Evolutionary conservation across 2,113 vertebrate species (phyloP).

Genomic region (Synodontis membranacea): DNA sequence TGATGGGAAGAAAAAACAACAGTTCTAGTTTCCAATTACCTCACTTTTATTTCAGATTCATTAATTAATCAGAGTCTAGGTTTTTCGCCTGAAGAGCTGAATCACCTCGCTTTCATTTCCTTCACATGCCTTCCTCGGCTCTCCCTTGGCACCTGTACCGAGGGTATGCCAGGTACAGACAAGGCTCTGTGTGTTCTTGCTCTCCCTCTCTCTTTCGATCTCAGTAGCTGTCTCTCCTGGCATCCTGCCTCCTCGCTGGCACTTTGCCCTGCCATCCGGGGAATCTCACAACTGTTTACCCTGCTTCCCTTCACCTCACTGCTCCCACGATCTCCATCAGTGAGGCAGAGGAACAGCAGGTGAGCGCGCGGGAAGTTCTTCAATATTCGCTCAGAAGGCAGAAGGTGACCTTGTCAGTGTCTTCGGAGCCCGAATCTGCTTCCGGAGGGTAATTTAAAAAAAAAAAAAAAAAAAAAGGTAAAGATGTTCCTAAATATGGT

Average conservation of each 20-base stretch:
- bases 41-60: neutral
- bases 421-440: neutral
- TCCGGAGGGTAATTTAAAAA: conserved; percentile 12
- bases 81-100: neutral
- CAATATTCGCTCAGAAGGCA: neutral
- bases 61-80: neutral
- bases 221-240: conserved; percentile 56
- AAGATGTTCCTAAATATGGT: conserved; percentile 22
- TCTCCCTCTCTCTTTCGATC: neutral
- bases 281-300: conserved; percentile 71
- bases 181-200: conserved; percentile 69
- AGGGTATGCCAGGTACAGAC: conserved; percentile 67
- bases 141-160: conserved; percentile 73
- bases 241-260: conserved; percentile 67
- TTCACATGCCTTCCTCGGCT: conserved; percentile 49
- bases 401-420: conserved; percentile 11
- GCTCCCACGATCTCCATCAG: conserved; percentile 27
- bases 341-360: conserved; percentile 13
- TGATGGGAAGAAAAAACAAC: neutral
- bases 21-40: neutral
- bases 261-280: conserved; percentile 68
- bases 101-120: conserved; percentile 36
- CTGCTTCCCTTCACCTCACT: conserved; percentile 53
- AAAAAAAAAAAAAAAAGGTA: neutral
- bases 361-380: neutral